Evolutionary conservation across 1,140 invertebrate species (phyloP), one percentile per base, ranked within the genome.

Genomic region (Lasaia peninsularis): DNA sequence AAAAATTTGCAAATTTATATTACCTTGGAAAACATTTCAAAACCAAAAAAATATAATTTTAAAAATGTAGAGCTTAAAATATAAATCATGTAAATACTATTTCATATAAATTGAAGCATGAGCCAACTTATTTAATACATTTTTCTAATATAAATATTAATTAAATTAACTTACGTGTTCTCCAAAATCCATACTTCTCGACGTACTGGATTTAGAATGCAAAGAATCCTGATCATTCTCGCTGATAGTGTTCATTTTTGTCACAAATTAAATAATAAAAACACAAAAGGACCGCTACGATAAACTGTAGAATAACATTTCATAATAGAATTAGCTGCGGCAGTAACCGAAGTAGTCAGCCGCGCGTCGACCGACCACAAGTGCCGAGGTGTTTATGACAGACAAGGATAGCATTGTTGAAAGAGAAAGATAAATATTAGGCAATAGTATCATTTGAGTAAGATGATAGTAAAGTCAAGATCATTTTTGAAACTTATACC

Each of bases 341-440:
- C 6, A 10, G 10, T 10, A 44, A 20, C 40, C 10, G 20, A 20
- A 18, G 40, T 44, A 44, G 40, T 18, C 16, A 44, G 11, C 40
- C 40, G 18, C 18, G 40, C 40, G 40, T 44, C 40, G 40, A 20
- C 40, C 18, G 40, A n/a, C 9, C 18, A 16, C 16, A 44, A 44
- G 20, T 20, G 40, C 14, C 40, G 40, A 44, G 18, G 18, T n/a
- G 40, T n/a, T 11, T 44, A 11, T 44, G 40, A 44, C 14, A 44
- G 40, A 44, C 18, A 44, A 44, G 40, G 40, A 44, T 44, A 10
- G 16, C 40, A 11, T 44, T 44, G 16, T 2, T 20, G 40, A 44
- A 44, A 44, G 40, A 18, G 40, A 20, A 20, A 16, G 40, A 40
- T 40, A 40, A 44, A 18, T 44, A 44, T 44, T 44, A 44, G 40